These are phyloP conservation scores for Danio rerio DNA, from an alignment of 2,113 vertebrate genomes.

Conservation along the genomic window DNA sequence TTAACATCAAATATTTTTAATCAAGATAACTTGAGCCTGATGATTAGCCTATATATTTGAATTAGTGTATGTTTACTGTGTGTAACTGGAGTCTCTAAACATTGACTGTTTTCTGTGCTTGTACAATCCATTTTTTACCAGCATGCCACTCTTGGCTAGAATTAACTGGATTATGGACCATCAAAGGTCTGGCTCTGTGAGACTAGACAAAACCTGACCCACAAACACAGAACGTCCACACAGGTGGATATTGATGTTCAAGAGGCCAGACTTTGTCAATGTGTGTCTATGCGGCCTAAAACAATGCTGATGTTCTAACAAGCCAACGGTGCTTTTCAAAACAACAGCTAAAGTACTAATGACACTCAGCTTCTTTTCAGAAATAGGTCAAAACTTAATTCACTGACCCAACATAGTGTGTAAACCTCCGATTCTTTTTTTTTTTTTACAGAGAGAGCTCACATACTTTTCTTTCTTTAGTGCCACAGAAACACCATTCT, in stretches of 20 bases:
- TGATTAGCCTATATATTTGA: too few relatives aligned
- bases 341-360: too few relatives aligned
- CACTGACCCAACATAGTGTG: not conserved
- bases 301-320: not conserved
- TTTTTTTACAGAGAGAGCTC: not conserved
- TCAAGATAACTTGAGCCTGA: too few relatives aligned
- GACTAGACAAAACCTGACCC: constrained; percentile 15
- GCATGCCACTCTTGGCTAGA: constrained; percentile 5
- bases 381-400: not conserved
- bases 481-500: constrained; percentile 37
- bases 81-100: not conserved
- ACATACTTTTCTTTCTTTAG: constrained; percentile 13
- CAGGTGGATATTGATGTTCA: constrained; percentile 10
- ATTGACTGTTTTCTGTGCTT: not conserved
- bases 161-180: not conserved
- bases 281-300: not conserved
- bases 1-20: too few relatives aligned
- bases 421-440: constrained; percentile 8
- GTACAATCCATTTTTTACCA: not conserved
- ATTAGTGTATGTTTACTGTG: too few relatives aligned
- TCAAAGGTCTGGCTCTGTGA: not conserved
- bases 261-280: not conserved
- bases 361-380: not conserved
- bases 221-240: constrained; percentile 3
- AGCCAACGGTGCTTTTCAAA: too few relatives aligned